These are phyloP conservation scores for Atractosteus spatula DNA, from an alignment of 2,113 vertebrate genomes.

Conservation along the genomic window DNA sequence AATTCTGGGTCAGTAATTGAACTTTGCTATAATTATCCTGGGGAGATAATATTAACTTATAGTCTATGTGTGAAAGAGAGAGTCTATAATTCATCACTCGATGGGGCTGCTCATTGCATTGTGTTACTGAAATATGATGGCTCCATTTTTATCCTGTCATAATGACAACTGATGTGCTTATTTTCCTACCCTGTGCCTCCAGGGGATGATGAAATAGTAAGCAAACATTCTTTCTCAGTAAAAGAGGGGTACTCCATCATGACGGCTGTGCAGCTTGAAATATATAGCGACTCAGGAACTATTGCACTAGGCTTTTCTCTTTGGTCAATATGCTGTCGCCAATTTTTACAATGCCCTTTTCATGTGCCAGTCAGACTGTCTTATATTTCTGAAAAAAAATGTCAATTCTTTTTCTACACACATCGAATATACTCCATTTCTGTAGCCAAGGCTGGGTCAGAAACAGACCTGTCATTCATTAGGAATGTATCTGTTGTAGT, in stretches of 20 bases:
- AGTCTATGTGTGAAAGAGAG: conserved; percentile 75
- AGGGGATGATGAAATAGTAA: conserved; percentile 95
- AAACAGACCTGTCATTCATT: conserved; percentile 14
- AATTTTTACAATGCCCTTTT: conserved; percentile 26
- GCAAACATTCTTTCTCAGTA: conserved; percentile 88
- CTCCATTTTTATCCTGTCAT: conserved; percentile 98
- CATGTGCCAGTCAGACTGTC: conserved; percentile 30
- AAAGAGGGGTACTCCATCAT: conserved; percentile 85
- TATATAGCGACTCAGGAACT: conserved; percentile 63
- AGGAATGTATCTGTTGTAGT: conserved; percentile 1
- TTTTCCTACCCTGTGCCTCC: conserved; percentile 83
- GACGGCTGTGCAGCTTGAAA: conserved; percentile 57
- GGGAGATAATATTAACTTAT: conserved; percentile 98
- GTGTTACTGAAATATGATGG: conserved; percentile 98
- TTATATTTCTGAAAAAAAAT: conserved; percentile 24
- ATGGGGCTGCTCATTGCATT: conserved; percentile 78
- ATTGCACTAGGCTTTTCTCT: conserved; percentile 52
- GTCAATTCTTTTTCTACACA: no score
- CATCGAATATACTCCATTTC: no score
- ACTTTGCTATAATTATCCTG: conserved; percentile 97
- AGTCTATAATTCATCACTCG: conserved; percentile 87
- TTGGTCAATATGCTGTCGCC: background rate
- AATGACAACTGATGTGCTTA: conserved; percentile 98
- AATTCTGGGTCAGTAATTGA: conserved; percentile 93
- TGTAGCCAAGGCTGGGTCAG: background rate